These are phyloP conservation scores for Aplidium turbinatum DNA, from an alignment of 23 tunicate species.

Conservation along the genomic window DNA sequence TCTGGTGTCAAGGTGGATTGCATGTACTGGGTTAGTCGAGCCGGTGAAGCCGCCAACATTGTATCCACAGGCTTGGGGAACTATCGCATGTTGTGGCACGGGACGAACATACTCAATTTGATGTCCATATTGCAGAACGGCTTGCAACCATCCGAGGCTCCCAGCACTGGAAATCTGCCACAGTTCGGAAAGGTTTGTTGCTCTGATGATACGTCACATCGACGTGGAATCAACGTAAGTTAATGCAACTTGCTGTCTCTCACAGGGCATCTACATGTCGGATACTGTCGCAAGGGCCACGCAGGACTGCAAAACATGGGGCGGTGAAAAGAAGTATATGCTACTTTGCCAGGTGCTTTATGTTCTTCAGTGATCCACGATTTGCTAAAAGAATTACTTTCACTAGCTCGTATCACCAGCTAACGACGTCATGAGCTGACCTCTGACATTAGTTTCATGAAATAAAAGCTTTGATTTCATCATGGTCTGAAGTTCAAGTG, in stretches of 20 bases:
- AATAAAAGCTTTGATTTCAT: too few species aligned
- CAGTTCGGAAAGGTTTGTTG: constrained; percentile 76
- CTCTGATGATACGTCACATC: neutral
- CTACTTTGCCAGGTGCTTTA: constrained; percentile 68
- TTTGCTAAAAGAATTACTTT: too few species aligned
- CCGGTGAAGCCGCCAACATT: constrained; percentile 63
- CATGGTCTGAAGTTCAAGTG: too few species aligned
- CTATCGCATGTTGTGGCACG: constrained; percentile 89
- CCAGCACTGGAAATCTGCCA: constrained; percentile 48
- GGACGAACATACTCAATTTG: constrained; percentile 88
- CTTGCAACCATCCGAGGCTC: constrained; percentile 78
- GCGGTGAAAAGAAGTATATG: constrained; percentile 75
- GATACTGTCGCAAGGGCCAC: constrained; percentile 74
- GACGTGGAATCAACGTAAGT: neutral
- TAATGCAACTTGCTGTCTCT: too few species aligned
- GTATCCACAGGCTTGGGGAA: constrained; percentile 70
- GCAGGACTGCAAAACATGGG: constrained; percentile 92
- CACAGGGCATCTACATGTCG: constrained; percentile 80
- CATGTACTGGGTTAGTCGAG: constrained; percentile 70
- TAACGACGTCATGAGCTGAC: too few species aligned
- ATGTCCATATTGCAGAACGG: constrained; percentile 86
- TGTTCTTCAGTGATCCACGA: neutral
- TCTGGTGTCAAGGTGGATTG: constrained; percentile 52
- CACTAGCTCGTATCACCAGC: too few species aligned
- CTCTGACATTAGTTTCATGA: too few species aligned